Base-by-base conservation (phyloP, 1,140 invertebrate genomes). In the Eueides isabella region DNA sequence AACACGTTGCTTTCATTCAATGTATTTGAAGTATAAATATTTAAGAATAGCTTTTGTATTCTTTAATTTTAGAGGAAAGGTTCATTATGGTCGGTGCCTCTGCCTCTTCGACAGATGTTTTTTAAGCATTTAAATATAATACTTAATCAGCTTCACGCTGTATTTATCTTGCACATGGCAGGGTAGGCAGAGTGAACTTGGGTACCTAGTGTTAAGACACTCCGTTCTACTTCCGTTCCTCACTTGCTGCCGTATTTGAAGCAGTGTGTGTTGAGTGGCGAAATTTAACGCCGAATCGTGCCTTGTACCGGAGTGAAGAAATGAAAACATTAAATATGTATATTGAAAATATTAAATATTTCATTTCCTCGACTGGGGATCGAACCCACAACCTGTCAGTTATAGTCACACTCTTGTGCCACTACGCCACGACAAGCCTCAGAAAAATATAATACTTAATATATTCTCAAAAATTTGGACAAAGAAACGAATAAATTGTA, bases 1-100 rank as follows among this genome's bases (percentile, higher is more conserved):
- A 48, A 44, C n/a, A 44, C n/a, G 41, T 44, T 44, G 6, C 41
- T 44, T 44, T 44, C n/a, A 44, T 44, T 44, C 41, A 44, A 44
- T 19, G 7, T 44, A 19, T 44, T 19, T 44, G 41, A 44, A 3
- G 31, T 33, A 33, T 33, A 9, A 33, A 33, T 6, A 7, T 44
- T 44, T 14, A 19, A 19, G n/a, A 44, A 44, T 44, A 44, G 41
- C 41, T 44, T 44, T 44, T 44, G 41, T 44, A 7, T n/a, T 16
- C 2, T 33, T n/a, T n/a, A n/a, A n/a, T 9, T 33, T 5, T n/a
- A n/a, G n/a, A n/a, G n/a, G n/a, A n/a, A n/a, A n/a, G n/a, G n/a
- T n/a, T n/a, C n/a, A n/a, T n/a, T n/a, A n/a, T n/a, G n/a, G n/a
- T n/a, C n/a, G n/a, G n/a, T n/a, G n/a, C n/a, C n/a, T n/a, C n/a